Base-by-base conservation (phyloP, 2,888 invertebrate genomes). In the Zygogramma bicolorata region DNA sequence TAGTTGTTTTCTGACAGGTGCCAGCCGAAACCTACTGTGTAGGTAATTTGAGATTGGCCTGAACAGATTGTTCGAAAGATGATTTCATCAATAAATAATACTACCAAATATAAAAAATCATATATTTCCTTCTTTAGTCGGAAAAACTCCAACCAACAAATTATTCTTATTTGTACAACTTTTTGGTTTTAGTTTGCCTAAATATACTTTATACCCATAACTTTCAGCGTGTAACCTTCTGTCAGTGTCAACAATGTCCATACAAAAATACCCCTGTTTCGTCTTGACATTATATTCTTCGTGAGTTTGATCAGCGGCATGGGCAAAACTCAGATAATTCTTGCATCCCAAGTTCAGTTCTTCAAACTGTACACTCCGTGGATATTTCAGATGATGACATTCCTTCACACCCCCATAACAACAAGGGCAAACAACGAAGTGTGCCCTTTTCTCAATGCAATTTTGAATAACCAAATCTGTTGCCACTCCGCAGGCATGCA, bases 401-500 rank as follows among this genome's bases (percentile, higher is more conserved):
- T 93, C 90, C 86, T 94, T 93, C 13, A 98, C 90, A 2, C 93
- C 93, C 1, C 98, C 98, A 87, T 98, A 98, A 85, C 98, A 98
- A 85, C 98, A 98, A 0, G 98, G 98, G 82, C 96, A 97, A 65
- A 95, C 90, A 0, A 97, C 93, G 88, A 98, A 97, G 76, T 93
- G 91, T 0, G 97, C 97, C 69, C 89, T 89, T 13, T 90, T 91
- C 59, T 90, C 88, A 13, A 95, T 89, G 85, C 98, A 98, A 83
- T 94, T 93, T 80, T 94, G 92, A 62, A 98, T 89, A 0, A 98
- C 97, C 73, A 98, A 90, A 87, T 98, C 98, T 1, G 96, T 97
- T 1, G 97, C 97, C 10, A 96, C 94, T 0, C 98, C 98, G 87
- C 98, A 98, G 2, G 97, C 98, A 88, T 98, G 98, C 34, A 98